A percentile compares a stretch with the other conserved stretches of the same genome.
Conservation (phyloP, 2,797 vertebrate genomes). For the Thunnus albacares region DNA sequence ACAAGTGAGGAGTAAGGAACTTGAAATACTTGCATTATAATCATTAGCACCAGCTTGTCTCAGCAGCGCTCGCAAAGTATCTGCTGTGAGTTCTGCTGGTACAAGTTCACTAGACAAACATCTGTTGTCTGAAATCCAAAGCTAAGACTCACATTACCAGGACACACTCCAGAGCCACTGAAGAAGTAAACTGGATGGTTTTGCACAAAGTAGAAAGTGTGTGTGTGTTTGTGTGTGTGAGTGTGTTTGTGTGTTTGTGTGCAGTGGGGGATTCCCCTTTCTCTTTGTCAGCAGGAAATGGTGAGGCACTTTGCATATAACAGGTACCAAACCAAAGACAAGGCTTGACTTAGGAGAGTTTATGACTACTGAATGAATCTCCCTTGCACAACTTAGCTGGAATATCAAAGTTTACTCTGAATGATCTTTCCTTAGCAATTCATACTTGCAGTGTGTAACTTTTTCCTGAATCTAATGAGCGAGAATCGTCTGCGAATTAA, state of each 20-base stretch:
- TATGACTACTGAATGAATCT: background rate
- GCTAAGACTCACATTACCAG: background rate
- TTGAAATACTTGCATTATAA: background rate
- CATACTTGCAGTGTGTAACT: background rate
- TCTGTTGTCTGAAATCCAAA: constrained; percentile 10
- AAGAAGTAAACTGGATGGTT: constrained; percentile 19
- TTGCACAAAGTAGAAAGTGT: background rate
- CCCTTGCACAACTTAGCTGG: background rate
- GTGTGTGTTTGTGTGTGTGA: background rate
- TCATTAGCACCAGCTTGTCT: background rate
- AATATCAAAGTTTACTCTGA: background rate
- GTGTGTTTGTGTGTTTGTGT: too few species aligned
- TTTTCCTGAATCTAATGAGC: background rate
- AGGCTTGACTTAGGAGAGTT: constrained; percentile 1
- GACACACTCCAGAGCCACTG: background rate
- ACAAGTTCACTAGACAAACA: background rate
- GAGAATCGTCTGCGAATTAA: too few species aligned
- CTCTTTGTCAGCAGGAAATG: constrained; percentile 66
- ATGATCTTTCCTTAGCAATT: background rate
- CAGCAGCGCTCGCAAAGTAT: background rate
- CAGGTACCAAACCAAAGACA: constrained; percentile 25
- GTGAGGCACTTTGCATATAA: constrained; percentile 50
- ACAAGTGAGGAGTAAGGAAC: background rate
- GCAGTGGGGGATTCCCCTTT: constrained; percentile 56
- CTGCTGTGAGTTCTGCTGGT: too few species aligned